These are phyloP conservation scores for Taurulus bubalis DNA, from an alignment of 2,113 vertebrate genomes.

Conservation along the genomic window DNA sequence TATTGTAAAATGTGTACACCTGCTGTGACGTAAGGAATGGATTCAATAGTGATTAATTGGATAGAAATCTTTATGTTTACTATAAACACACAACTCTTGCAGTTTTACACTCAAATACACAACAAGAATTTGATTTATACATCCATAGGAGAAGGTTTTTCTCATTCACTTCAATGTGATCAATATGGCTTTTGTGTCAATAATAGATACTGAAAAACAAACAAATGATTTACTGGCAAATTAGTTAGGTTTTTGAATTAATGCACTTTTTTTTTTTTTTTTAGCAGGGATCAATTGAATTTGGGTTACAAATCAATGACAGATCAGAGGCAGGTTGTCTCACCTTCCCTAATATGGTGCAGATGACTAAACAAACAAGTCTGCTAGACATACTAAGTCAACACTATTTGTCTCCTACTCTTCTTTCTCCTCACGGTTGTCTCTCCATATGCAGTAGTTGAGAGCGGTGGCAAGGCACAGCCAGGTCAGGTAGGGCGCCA, in stretches of 20 bases:
- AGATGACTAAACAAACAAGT: background rate
- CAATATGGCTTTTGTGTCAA: background rate
- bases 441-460: conserved; percentile 89
- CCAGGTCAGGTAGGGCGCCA: conserved; percentile 91
- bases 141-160: background rate
- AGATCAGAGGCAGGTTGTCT: background rate
- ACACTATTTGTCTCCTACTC: conserved; percentile 57
- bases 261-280: background rate
- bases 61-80: background rate
- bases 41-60: background rate
- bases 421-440: conserved; percentile 82
- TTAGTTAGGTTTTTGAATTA: background rate
- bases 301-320: background rate
- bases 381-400: background rate
- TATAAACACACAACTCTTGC: background rate
- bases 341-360: background rate
- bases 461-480: conserved; percentile 87
- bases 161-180: background rate
- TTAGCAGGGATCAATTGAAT: background rate
- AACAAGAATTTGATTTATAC: background rate
- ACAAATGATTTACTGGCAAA: background rate
- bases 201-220: background rate
- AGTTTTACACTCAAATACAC: background rate
- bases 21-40: background rate
- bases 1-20: background rate